These are phyloP conservation scores for Aleiodes sp. DNA, from an alignment of 1,140 invertebrate genomes.

Conservation along the genomic window DNA sequence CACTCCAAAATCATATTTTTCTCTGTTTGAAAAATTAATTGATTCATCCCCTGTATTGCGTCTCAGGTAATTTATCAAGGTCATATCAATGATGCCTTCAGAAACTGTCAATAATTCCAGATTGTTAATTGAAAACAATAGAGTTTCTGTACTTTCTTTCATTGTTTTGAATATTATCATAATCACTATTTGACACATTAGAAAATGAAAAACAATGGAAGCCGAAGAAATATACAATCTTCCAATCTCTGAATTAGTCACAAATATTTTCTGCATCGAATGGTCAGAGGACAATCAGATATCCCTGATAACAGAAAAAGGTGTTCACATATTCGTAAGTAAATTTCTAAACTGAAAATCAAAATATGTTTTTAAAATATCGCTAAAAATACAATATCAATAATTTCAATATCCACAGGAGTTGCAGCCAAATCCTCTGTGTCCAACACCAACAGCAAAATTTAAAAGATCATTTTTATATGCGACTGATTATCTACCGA, in stretches of 20 bases:
- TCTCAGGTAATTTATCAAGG: too few species aligned
- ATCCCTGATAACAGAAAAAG: constrained; percentile 56
- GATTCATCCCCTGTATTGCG: too few species aligned
- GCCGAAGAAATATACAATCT: constrained; percentile 55
- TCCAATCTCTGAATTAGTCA: constrained; percentile 49
- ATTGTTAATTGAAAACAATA: too few species aligned
- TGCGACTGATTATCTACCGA: constrained; percentile 46
- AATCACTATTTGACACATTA: background rate
- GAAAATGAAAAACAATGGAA: constrained; percentile 36
- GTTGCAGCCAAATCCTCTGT: constrained; percentile 52
- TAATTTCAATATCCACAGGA: constrained; percentile 45
- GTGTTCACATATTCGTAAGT: constrained; percentile 60
- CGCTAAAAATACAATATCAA: background rate
- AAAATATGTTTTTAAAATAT: background rate
- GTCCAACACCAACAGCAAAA: constrained; percentile 45
- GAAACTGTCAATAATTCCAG: too few species aligned
- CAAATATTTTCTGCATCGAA: constrained; percentile 48
- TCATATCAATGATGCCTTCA: too few species aligned
- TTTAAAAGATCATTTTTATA: constrained; percentile 56
- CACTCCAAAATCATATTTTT: background rate
- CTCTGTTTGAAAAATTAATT: background rate
- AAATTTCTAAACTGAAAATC: constrained; percentile 3
- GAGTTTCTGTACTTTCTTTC: too few species aligned
- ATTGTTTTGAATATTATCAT: background rate
- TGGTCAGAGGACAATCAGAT: constrained; percentile 63